phyloP scores from a whole-genome alignment of 2,113 vertebrate genomes.

The Scytalopus superciliaris region DNA sequence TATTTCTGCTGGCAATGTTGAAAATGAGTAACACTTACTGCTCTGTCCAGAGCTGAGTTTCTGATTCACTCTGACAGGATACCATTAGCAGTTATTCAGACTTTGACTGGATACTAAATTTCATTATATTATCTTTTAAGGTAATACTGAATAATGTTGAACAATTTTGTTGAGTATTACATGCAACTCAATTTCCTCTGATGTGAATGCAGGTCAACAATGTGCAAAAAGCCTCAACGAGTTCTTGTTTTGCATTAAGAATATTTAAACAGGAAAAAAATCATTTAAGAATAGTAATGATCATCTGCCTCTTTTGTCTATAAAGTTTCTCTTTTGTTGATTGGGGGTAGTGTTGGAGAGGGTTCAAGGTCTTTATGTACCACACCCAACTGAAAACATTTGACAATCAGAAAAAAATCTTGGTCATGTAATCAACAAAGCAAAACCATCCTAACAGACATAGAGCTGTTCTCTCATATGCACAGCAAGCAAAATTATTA shows the following conservation, averaged over 20 bases:
- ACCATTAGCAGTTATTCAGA: constrained; percentile 34
- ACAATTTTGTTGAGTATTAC: background rate
- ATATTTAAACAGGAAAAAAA: background rate
- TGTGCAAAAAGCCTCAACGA: background rate
- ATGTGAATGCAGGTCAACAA: background rate
- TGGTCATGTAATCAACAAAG: background rate
- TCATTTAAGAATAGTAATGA: background rate
- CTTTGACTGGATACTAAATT: background rate
- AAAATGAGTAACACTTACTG: constrained; percentile 36
- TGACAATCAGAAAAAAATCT: background rate
- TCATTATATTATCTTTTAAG: constrained; percentile 16
- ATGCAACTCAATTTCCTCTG: background rate
- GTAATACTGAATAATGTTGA: background rate
- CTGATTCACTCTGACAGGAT: constrained; percentile 42
- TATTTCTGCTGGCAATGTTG: constrained; percentile 45
- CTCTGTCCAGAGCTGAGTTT: constrained; percentile 16
- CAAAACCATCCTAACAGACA: background rate
- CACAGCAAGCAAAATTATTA: background rate
- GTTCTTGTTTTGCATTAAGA: background rate
- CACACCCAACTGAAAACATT: background rate
- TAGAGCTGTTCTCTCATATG: background rate
- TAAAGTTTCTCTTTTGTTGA: background rate
- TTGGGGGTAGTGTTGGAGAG: background rate
- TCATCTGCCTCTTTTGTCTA: background rate
- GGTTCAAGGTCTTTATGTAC: background rate